These are phyloP conservation scores for Helicoverpa zea DNA, from an alignment of 1,140 invertebrate genomes.

Conservation along the genomic window DNA sequence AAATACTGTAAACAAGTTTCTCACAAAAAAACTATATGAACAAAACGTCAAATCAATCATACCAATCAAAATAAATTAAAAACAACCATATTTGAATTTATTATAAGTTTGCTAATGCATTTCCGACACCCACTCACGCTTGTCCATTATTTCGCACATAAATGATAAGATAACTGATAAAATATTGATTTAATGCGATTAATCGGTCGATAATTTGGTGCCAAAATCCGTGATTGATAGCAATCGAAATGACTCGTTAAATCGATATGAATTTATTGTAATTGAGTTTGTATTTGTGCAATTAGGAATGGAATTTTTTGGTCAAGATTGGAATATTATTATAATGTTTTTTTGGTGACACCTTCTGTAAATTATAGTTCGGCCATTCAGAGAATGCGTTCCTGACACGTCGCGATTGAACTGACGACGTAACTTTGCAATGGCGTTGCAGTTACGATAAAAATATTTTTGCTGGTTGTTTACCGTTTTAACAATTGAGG, in stretches of 20 bases:
- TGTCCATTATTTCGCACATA: neutral
- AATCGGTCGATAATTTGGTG: slow-evolving; percentile 1
- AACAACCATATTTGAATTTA: neutral
- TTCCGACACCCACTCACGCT: neutral
- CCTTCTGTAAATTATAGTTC: neutral
- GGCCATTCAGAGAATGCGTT: too few relatives aligned
- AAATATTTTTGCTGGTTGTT: too few relatives aligned
- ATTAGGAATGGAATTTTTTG: too few relatives aligned
- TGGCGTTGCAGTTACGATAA: too few relatives aligned
- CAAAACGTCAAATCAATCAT: neutral
- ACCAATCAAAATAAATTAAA: neutral
- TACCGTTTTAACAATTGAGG: too few relatives aligned
- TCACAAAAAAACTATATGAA: too few relatives aligned
- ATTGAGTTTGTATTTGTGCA: neutral
- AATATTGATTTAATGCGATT: slow-evolving; percentile 27
- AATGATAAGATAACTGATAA: slow-evolving; percentile 17
- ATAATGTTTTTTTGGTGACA: too few relatives aligned
- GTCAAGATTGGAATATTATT: too few relatives aligned
- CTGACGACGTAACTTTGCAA: too few relatives aligned
- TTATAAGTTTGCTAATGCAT: neutral
- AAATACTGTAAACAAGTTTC: too few relatives aligned
- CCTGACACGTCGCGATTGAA: too few relatives aligned
- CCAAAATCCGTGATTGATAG: slow-evolving; percentile 23
- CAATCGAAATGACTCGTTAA: slow-evolving; percentile 1
- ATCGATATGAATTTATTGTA: neutral